phyloP scores from a whole-genome alignment of 2,113 vertebrate species.

The Spea multiplicata region DNA sequence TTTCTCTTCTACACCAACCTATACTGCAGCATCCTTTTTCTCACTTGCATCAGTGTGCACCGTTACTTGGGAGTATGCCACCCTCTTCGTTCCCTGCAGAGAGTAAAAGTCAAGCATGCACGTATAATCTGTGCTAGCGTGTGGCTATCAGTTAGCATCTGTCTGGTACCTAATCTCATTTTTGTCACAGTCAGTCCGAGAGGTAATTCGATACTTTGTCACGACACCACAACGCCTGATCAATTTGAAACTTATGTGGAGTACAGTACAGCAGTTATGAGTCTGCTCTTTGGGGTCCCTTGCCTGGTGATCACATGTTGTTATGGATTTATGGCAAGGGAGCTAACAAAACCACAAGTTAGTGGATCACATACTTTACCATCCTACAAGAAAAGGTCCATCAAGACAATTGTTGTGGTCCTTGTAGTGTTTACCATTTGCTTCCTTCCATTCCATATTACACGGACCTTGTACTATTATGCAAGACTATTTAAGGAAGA shows the following conservation, averaged over 20 bases:
- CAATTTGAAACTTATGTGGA: constrained; percentile 77
- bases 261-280: constrained; percentile 83
- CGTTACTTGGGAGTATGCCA: constrained; percentile 90
- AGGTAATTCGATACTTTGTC: constrained; percentile 79
- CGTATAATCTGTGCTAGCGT: constrained; percentile 71
- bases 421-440: constrained; percentile 81
- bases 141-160: constrained; percentile 72
- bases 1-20: constrained; percentile 94
- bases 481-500: constrained; percentile 70
- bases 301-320: constrained; percentile 81
- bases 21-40: constrained; percentile 92
- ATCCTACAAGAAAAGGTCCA: constrained; percentile 70
- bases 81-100: constrained; percentile 73
- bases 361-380: constrained; percentile 50
- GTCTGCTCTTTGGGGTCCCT: constrained; percentile 81
- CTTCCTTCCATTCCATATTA: constrained; percentile 93
- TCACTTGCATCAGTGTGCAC: constrained; percentile 91
- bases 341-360: constrained; percentile 66
- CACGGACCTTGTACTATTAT: constrained; percentile 84
- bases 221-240: constrained; percentile 81
- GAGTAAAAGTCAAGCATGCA: constrained; percentile 72
- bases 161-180: constrained; percentile 83
- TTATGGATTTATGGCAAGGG: constrained; percentile 82
- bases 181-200: constrained; percentile 83
- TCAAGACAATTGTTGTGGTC: constrained; percentile 82